Evolutionary conservation across 2,888 invertebrate genomes (phyloP), one percentile per base, ranked within the genome.

Genomic region (Mythimna loreyi): DNA sequence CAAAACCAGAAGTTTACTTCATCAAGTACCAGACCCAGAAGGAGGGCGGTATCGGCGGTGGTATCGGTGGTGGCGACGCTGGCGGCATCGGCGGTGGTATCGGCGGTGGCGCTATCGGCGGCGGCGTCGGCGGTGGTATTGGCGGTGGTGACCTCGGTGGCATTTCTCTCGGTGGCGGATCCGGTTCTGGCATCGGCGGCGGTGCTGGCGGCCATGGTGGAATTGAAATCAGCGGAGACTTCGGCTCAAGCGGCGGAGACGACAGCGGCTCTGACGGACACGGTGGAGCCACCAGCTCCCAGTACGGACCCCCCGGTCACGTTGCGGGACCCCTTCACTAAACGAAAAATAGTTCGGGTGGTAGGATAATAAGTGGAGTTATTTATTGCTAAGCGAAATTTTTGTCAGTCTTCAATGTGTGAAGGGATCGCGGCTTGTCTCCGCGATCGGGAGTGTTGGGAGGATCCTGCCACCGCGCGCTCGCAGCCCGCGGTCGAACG

Each of bases 1-100:
- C 97, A 92, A 98, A 98, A 96, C 98, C 98, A 68, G 98, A 98
- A 95, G 98, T 98, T 68, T 98, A 98, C 97, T 98, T 98, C 97
- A 98, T 98, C 97, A 97, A 97, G 84, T 98, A 98, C 96, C 97
- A 97, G 96, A 97, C 97, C 72, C 97, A 97, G 93, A 96, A 93
- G 88, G 96, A 96, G 80, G 94, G 93, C 50, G 96, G 94, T 75
- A 89, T 90, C 68, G 92, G 92, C 43, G 96, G 96, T 50, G 91
- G 91, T 83, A 87, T 84, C 30, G 90, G 87, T 47, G 86, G 85
- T 55, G 87, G 87, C 67, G 88, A 49, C 86, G 87, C 82, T 67
- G 86, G 87, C 16, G 85, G 79, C 61, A 81, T 89, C 57, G 87
- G 91, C 28, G 90, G 89, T 9, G 90, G 87, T 45, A 61, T 82